Base-by-base conservation (phyloP, 2,888 invertebrate genomes). In the Cephus rjabovi region DNA sequence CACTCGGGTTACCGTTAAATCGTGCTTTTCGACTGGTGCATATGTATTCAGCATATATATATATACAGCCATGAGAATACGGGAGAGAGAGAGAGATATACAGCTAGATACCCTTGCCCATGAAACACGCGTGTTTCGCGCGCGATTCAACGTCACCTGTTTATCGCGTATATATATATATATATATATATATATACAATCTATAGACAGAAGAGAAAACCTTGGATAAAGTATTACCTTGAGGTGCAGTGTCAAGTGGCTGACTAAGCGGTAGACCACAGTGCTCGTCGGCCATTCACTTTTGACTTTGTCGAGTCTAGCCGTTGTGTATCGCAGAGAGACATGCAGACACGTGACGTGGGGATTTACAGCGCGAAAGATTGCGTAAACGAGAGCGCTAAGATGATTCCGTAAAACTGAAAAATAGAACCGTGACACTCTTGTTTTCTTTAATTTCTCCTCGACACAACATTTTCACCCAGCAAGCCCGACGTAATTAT, bases 241-340 rank as follows among this genome's bases (percentile, higher is more conserved):
- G 87, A 88, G 86, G 81, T 86, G 86, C 83, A 83, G 85, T 76
- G 79, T 84, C 85, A 83, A 87, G 86, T 83, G 81, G 88, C 88
- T 88, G 88, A 88, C 86, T 87, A 88, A 87, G 88, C 87, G 79
- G 76, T 84, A 84, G 83, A 83, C 82, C 84, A 83, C 82, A 56
- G 23, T 81, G 79, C 81, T 82, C 83, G 83, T 84, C 84, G 86
- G 85, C 82, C 87, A 83, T 86, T 84, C 85, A 83, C 85, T 87
- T 82, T 81, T 81, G 81, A 84, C 83, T 83, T 82, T 84, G 81
- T 81, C 82, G 81, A 71, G 81, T 82, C 81, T 83, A 79, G 78
- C 79, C 31, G 79, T 81, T 79, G 79, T 79, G 80, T 79, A 84
- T 80, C 82, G 74, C 71, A 77, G 37, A 11, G 35, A 35, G 70